A percentile compares a stretch with the other conserved stretches of the same genome.
phyloP scores from a whole-genome alignment of 64 coral and sea anemone genomes.

The Pocillopora damicornis region DNA sequence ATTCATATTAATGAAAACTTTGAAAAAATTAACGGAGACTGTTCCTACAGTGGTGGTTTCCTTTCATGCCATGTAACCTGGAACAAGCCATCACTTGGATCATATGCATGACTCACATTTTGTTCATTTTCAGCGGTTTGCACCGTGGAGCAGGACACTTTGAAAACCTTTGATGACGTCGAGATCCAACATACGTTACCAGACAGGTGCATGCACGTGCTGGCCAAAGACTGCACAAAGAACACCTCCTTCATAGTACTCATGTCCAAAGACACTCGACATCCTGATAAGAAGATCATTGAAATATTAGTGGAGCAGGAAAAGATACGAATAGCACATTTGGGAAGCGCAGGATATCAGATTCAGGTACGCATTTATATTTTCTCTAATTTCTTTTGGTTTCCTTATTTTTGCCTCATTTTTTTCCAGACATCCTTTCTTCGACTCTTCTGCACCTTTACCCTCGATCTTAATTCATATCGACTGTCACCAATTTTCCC shows the following conservation, averaged over 20 bases:
- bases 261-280: background rate
- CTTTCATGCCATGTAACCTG: no score
- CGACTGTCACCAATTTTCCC: no score
- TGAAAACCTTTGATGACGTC: constrained; percentile 22
- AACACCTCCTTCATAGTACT: constrained; percentile 5
- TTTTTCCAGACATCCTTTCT: no score
- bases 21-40: no score
- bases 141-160: constrained; percentile 25
- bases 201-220: background rate
- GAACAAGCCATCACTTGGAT: no score
- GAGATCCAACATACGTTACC: constrained; percentile 23
- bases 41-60: no score
- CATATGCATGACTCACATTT: no score
- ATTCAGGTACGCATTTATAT: constrained; percentile 6
- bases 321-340: constrained; percentile 11
- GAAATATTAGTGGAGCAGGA: constrained; percentile 21
- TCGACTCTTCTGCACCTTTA: no score
- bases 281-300: background rate
- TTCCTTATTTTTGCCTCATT: no score
- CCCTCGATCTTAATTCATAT: no score
- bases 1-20: no score
- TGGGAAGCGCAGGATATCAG: background rate
- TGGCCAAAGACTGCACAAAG: constrained; percentile 14
- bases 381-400: no score
- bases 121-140: constrained; percentile 17